These are phyloP conservation scores for Rhingia campestris DNA, from an alignment of 2,888 invertebrate species.

Conservation along the genomic window DNA sequence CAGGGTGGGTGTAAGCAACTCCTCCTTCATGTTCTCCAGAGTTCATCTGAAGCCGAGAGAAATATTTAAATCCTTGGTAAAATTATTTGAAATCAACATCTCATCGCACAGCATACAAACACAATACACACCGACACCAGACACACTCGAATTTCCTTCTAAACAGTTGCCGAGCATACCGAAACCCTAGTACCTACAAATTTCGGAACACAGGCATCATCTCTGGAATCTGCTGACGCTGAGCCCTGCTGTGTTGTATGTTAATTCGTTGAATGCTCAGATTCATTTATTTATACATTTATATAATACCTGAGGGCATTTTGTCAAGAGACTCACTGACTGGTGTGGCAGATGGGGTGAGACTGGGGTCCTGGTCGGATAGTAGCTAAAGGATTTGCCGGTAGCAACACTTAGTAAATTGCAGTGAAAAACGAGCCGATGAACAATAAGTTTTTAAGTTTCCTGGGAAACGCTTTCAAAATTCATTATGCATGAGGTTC, in stretches of 20 bases:
- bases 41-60: neutral
- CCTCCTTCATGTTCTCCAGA: slow-evolving; percentile 7
- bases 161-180: slow-evolving; percentile 1
- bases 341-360: neutral
- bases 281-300: slow-evolving; percentile 71
- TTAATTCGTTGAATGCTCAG: slow-evolving; percentile 69
- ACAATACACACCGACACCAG: slow-evolving; percentile 12
- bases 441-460: slow-evolving; percentile 46
- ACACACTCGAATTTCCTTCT: slow-evolving; percentile 39
- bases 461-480: slow-evolving; percentile 28
- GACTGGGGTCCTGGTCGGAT: neutral
- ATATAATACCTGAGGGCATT: slow-evolving; percentile 64
- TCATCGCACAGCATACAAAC: too few relatives aligned
- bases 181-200: slow-evolving; percentile 5
- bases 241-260: slow-evolving; percentile 40
- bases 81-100: slow-evolving; percentile 38
- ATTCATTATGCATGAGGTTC: slow-evolving; percentile 66
- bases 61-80: slow-evolving; percentile 30
- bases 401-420: slow-evolving; percentile 72
- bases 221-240: slow-evolving; percentile 40
- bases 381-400: slow-evolving; percentile 33
- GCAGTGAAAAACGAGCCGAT: slow-evolving; percentile 48
- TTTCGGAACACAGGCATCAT: slow-evolving; percentile 37
- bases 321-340: slow-evolving; percentile 52
- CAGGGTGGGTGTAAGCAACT: neutral